A percentile compares a stretch with the other conserved stretches of the same genome.
Conservation (phyloP, 2,888 invertebrate genomes). For the Galerucella pusilla region DNA sequence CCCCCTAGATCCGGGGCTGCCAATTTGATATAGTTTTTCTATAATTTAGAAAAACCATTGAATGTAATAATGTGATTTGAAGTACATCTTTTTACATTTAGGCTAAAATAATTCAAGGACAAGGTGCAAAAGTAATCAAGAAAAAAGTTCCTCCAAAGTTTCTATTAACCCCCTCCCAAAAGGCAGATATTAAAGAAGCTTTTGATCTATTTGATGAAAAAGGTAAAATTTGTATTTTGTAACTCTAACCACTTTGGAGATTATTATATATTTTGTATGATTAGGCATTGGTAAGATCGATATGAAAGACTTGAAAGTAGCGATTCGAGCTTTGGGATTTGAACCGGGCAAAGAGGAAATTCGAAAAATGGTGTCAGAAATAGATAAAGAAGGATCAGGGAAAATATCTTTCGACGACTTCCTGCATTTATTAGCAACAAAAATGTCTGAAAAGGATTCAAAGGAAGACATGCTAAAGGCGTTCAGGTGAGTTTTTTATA, state of each 20-base stretch:
- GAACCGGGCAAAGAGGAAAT: slow-evolving; percentile 98
- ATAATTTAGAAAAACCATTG: too few relatives aligned
- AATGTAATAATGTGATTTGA: neutral
- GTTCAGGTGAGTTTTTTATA: slow-evolving; percentile 65
- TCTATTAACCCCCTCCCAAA: slow-evolving; percentile 89
- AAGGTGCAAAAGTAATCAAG: neutral
- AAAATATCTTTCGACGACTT: slow-evolving; percentile 89
- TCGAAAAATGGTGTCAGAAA: slow-evolving; percentile 90
- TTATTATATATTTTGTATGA: neutral
- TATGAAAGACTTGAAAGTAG: slow-evolving; percentile 93
- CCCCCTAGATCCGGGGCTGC: too few relatives aligned
- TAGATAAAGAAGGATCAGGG: slow-evolving; percentile 87
- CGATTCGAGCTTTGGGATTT: slow-evolving; percentile 94
- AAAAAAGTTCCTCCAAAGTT: slow-evolving; percentile 70
- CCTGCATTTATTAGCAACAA: slow-evolving; percentile 85
- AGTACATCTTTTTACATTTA: neutral
- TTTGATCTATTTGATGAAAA: slow-evolving; percentile 95
- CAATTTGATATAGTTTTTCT: too few relatives aligned
- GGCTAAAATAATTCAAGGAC: neutral
- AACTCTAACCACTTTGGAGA: neutral
- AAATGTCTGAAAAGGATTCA: slow-evolving; percentile 95
- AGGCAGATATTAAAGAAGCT: slow-evolving; percentile 92
- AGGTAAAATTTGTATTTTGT: slow-evolving; percentile 55
- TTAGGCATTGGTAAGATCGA: slow-evolving; percentile 83
- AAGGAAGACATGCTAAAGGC: slow-evolving; percentile 97